Evolutionary conservation across 35 echinoderm and acorn worm species (phyloP).

Genomic region (Diadema setosum): DNA sequence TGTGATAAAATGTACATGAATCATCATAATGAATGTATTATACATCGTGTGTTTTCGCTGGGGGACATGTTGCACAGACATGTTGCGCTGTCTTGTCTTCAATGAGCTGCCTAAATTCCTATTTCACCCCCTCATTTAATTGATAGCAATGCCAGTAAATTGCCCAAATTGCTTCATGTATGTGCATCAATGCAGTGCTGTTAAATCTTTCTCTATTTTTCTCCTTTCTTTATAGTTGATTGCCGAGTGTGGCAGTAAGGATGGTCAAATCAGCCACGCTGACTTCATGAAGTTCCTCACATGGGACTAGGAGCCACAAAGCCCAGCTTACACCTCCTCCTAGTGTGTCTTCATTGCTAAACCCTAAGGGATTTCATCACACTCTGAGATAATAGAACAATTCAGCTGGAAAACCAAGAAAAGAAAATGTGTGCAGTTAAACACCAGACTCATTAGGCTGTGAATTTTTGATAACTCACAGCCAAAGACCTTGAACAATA

Average conservation of each 20-base stretch:
- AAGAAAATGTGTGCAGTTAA: background rate
- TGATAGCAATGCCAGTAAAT: background rate
- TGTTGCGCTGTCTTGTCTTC: too few relatives aligned
- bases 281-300: conserved; percentile 91
- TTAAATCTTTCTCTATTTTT: conserved; percentile 6
- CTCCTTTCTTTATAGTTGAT: conserved; percentile 65
- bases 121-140: background rate
- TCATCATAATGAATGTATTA: too few relatives aligned
- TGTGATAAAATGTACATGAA: too few relatives aligned
- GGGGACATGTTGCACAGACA: too few relatives aligned
- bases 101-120: too few relatives aligned
- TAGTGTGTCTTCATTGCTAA: background rate
- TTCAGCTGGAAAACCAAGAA: background rate
- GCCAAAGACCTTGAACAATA: too few relatives aligned
- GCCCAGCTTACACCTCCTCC: background rate
- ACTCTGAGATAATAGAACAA: background rate
- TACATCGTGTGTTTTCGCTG: too few relatives aligned
- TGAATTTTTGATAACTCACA: too few relatives aligned
- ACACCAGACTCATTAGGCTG: too few relatives aligned
- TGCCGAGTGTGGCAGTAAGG: conserved; percentile 62
- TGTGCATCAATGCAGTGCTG: too few relatives aligned
- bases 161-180: too few relatives aligned
- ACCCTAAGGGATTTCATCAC: background rate
- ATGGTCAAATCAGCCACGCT: conserved; percentile 73
- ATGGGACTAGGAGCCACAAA: conserved; percentile 47